Base-by-base conservation (phyloP, 2,888 invertebrate species). In the Eulithis testata region DNA sequence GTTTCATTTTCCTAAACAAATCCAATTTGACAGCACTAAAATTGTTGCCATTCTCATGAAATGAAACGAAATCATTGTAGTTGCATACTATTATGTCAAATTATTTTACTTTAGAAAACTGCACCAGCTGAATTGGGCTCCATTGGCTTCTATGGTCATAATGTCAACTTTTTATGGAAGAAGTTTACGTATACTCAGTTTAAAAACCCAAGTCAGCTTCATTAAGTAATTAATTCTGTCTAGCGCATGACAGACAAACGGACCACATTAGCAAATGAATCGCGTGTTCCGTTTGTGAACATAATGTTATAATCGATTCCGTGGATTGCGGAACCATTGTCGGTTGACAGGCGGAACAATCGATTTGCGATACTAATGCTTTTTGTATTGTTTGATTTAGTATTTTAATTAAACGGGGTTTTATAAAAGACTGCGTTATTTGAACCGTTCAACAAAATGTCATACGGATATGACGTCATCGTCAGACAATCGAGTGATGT, bases 251-350 rank as follows among this genome's bases (percentile, higher is more conserved):
- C 71, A 67, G 68, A 60, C 71, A 58, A 62, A 63, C 67, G 64
- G 57, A 56, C 66, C 37, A 67, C 73, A 73, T 73, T 73, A 73
- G 70, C 63, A 68, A 73, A 73, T 73, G 71, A 65, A 73, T 68
- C 54, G 68, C 69, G 69, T 66, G 68, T 56, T 49, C 49, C 49
- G 49, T 9, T 60, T 36, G 57, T 53, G 55, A 36, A n/a, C 63
- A 47, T 60, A 65, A 21, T 37, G 57, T 47, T 66, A 40, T 68
- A 72, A 72, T 68, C 66, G 66, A 68, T 65, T 60, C 67, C 43
- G 47, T 12, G 49, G 45, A 60, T 37, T 21, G 54, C 44, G 14
- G 51, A 14, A 36, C 61, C 64, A 68, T 65, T 68, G 65, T 66
- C 54, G 12, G 3, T 57, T 44, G 62, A 50, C 65, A 54, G 21